Evolutionary conservation across 2,113 vertebrate genomes (phyloP).

Genomic region (Eublepharis macularius): DNA sequence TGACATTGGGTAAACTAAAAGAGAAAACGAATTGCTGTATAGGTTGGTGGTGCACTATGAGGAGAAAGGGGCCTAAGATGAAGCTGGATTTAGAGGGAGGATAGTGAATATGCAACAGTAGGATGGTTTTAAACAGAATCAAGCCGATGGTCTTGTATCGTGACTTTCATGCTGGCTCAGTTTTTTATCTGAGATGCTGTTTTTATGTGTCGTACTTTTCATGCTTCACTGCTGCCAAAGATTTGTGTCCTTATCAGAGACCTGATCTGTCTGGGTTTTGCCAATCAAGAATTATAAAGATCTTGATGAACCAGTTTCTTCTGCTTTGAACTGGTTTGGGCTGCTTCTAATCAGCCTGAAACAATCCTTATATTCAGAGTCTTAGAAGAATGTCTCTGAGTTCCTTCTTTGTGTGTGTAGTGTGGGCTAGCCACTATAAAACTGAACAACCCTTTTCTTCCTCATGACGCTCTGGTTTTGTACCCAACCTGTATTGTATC

Average conservation of each 20-base stretch:
- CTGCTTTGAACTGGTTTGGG: constrained; percentile 6
- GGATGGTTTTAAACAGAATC: neutral
- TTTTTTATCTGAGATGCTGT: neutral
- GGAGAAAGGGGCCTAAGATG: neutral
- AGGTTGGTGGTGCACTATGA: neutral
- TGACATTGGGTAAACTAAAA: neutral
- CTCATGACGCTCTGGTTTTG: neutral
- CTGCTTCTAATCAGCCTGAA: constrained; percentile 12
- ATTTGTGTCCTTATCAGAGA: neutral
- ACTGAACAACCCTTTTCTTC: neutral
- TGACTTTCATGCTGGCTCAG: neutral
- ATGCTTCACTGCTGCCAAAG: constrained; percentile 1
- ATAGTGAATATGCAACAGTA: constrained; percentile 5
- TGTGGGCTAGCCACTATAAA: neutral
- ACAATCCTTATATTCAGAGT: neutral
- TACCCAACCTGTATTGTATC: neutral
- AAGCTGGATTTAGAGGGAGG: neutral
- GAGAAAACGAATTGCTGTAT: neutral
- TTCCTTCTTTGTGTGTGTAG: neutral
- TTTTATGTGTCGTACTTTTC: neutral
- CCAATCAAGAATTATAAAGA: constrained; percentile 15
- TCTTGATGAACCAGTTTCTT: constrained; percentile 4
- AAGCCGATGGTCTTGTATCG: neutral
- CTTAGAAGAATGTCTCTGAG: neutral
- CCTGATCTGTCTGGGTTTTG: neutral